A percentile compares a stretch with the other conserved stretches of the same genome.
Evolutionary conservation across 2,888 invertebrate genomes (phyloP).

Genomic region (Philonicus albiceps): DNA sequence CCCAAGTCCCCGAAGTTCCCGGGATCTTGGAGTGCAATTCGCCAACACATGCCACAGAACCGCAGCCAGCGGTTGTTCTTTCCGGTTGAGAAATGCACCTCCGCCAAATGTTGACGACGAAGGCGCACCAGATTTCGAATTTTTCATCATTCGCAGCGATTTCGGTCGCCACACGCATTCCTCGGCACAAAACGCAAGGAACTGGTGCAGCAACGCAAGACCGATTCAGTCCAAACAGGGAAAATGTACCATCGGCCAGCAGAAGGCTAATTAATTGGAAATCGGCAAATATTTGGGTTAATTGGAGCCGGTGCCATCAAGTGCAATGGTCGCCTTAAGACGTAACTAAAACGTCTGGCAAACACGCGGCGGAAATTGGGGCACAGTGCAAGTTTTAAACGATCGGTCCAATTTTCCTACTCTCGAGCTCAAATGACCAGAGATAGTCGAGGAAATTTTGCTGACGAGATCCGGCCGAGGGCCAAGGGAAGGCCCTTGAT

Average conservation of each 20-base stretch:
- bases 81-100: background rate
- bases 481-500: background rate
- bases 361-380: background rate
- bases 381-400: slow-evolving; percentile 10
- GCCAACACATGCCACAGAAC: slow-evolving; percentile 3
- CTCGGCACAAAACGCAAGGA: background rate
- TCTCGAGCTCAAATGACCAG: background rate
- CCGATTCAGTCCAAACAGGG: background rate
- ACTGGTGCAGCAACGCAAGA: background rate
- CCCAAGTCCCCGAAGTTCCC: background rate
- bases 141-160: background rate
- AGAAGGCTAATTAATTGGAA: slow-evolving; percentile 7
- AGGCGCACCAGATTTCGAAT: background rate
- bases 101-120: background rate
- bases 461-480: background rate
- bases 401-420: slow-evolving; percentile 9
- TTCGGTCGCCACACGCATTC: background rate
- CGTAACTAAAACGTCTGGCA: background rate
- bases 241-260: background rate
- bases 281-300: slow-evolving; percentile 17
- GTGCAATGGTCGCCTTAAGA: background rate
- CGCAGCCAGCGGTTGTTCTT: background rate
- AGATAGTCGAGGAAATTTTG: background rate
- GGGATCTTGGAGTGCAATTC: slow-evolving; percentile 11
- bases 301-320: slow-evolving; percentile 14